These are phyloP conservation scores for Lutjanus campechanus DNA, from an alignment of 2,797 vertebrate genomes.

Conservation along the genomic window DNA sequence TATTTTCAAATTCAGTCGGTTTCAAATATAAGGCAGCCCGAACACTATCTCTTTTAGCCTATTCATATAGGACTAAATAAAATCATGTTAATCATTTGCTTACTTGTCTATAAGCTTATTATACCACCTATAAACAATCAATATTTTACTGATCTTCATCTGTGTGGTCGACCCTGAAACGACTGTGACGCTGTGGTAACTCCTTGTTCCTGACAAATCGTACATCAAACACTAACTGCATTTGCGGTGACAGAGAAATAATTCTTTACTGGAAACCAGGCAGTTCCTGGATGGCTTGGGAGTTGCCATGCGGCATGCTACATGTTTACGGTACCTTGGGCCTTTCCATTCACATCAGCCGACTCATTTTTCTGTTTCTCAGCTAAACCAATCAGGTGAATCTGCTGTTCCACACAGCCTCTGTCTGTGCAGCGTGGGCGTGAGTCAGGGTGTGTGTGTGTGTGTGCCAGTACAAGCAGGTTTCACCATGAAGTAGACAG, in stretches of 20 bases:
- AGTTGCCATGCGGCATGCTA: conserved; percentile 43
- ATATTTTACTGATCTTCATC: conserved; percentile 9
- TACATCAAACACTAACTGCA: conserved; percentile 37
- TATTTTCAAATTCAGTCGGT: too few relatives aligned
- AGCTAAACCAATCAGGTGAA: conserved; percentile 67
- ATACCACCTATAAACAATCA: not conserved
- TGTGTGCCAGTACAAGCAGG: not conserved
- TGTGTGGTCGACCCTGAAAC: conserved; percentile 3
- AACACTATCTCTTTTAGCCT: too few relatives aligned
- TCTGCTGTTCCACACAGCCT: conserved; percentile 40
- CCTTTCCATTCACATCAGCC: conserved; percentile 67
- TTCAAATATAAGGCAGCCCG: too few relatives aligned
- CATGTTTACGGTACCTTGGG: conserved; percentile 56
- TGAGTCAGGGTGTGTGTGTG: not conserved
- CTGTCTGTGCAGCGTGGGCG: not conserved
- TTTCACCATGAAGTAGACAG: conserved; percentile 8
- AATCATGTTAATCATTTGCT: too few relatives aligned
- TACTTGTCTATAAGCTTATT: not conserved
- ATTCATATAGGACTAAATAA: too few relatives aligned
- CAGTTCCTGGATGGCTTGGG: conserved; percentile 47
- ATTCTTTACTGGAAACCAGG: conserved; percentile 62
- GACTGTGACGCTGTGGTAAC: not conserved
- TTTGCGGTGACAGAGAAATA: conserved; percentile 37
- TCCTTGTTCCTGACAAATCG: conserved; percentile 27
- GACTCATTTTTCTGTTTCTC: conserved; percentile 68